Evolutionary conservation across 2,797 vertebrate genomes (phyloP), one percentile per base, ranked within the genome.

Genomic region (Eupleurogrammus muticus): DNA sequence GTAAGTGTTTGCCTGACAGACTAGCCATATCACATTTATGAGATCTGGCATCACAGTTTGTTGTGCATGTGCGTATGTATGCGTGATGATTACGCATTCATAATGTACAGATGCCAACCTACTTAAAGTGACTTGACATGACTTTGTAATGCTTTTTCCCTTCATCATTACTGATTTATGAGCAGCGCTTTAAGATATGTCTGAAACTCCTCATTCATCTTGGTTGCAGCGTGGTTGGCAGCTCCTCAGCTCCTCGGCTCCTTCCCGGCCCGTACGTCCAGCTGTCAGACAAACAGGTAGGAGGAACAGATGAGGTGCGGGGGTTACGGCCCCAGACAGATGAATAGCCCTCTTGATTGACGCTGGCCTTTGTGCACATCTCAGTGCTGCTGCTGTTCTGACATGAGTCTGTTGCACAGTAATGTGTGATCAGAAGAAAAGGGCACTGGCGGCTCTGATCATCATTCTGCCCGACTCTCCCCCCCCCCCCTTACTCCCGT

Each of bases 401-500:
- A 93, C 89, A 88, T 63, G n/a, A 74, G 87, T 86, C 92, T 90
- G 92, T 92, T 91, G 85, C 84, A 79, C 87, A 90, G 89, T 93
- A 91, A 92, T 91, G 89, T 92, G 90, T 89, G 91, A 93, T 94
- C 93, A 90, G 84, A 92, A 85, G 87, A 85, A 94, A 94, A 94
- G 92, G 94, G 92, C 92, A 93, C 63, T 51, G 32, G 78, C 68
- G 73, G 87, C 85, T 92, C 90, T 90, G 88, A 91, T 91, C 86
- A 85, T 83, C 86, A 89, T 87, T 90, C 86, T 82, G 55, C 85
- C 84, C 61, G 59, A 66, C 83, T 81, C 70, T 70, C 70, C 28
- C 28, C 72, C 73, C 70, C n/a, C n/a, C n/a, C n/a, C n/a, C n/a
- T n/a, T n/a, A n/a, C n/a, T n/a, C n/a, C 67, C 36, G 34, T 73